phyloP scores from a whole-genome alignment of 2,797 vertebrate genomes.

The Diplodus puntazzo region DNA sequence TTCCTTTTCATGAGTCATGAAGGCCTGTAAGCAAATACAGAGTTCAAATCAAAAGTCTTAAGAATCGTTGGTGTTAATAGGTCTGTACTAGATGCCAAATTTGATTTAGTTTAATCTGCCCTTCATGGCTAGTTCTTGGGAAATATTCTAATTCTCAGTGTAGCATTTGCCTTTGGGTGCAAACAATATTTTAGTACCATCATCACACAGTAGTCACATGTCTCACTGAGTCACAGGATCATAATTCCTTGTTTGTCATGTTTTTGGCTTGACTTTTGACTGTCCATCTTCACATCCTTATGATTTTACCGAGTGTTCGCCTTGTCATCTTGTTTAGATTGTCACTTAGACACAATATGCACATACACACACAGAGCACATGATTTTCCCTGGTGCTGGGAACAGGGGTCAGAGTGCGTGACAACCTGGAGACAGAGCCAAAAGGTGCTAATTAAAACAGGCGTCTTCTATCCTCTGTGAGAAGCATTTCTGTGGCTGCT shows the following conservation, averaged over 20 bases:
- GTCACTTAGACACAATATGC: constrained; percentile 30
- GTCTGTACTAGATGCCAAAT: background rate
- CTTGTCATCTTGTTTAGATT: constrained; percentile 30
- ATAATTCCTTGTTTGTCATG: constrained; percentile 9
- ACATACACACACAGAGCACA: constrained; percentile 34
- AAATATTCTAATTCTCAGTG: background rate
- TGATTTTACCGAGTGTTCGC: constrained; percentile 31
- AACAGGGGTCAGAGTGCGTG: constrained; percentile 54
- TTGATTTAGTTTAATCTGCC: background rate
- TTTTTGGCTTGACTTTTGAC: constrained; percentile 22
- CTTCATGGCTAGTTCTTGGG: background rate
- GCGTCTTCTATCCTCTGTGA: constrained; percentile 70
- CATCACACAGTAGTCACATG: background rate
- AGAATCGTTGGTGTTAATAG: background rate
- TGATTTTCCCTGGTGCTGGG: constrained; percentile 25
- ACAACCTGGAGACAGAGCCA: constrained; percentile 53
- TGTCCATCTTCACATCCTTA: constrained; percentile 25
- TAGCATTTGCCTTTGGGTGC: background rate
- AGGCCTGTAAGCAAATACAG: background rate
- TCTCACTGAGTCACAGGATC: constrained; percentile 15
- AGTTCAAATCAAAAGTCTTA: constrained; percentile 3
- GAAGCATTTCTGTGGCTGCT: constrained; percentile 54
- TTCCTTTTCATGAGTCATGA: constrained; percentile 29
- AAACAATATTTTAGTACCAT: background rate
- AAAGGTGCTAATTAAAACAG: constrained; percentile 77